A percentile compares a stretch with the other conserved stretches of the same genome.
Conservation (phyloP, 2,113 vertebrate species). For the Takifugu bimaculatus region DNA sequence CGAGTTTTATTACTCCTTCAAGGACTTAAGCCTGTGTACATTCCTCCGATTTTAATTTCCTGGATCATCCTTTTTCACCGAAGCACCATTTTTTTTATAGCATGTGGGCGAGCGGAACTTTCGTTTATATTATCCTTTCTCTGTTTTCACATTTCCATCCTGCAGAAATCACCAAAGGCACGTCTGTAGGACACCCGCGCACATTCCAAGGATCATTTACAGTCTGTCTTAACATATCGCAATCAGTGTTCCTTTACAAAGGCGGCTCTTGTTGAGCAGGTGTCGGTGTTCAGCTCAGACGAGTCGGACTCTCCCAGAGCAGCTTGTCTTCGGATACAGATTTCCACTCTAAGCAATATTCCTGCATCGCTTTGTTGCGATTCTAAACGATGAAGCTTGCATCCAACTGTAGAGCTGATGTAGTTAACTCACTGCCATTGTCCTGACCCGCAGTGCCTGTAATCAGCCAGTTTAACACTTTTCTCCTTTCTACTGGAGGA, state of each 20-base stretch:
- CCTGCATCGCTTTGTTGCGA: conserved; percentile 22
- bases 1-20: conserved; percentile 28
- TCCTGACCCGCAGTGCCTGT: conserved; percentile 67
- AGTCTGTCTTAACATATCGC: conserved; percentile 6
- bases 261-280: too few relatives aligned
- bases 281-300: neutral
- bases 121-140: conserved; percentile 6
- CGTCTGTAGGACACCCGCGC: neutral
- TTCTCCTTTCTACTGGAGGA: conserved; percentile 31
- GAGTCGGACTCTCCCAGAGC: too few relatives aligned
- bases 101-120: conserved; percentile 10
- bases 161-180: neutral
- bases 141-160: conserved; percentile 25
- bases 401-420: neutral
- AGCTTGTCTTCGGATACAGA: conserved; percentile 1
- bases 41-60: conserved; percentile 50
- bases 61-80: conserved; percentile 18
- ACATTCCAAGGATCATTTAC: conserved; percentile 18
- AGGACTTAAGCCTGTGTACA: conserved; percentile 29
- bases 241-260: neutral
- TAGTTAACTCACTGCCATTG: conserved; percentile 61
- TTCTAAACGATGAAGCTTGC: conserved; percentile 17
- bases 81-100: conserved; percentile 33
- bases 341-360: conserved; percentile 54
- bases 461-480: conserved; percentile 38